These are phyloP conservation scores for Macrosteles quadrilineatus DNA, from an alignment of 1,140 invertebrate species.

Conservation along the genomic window DNA sequence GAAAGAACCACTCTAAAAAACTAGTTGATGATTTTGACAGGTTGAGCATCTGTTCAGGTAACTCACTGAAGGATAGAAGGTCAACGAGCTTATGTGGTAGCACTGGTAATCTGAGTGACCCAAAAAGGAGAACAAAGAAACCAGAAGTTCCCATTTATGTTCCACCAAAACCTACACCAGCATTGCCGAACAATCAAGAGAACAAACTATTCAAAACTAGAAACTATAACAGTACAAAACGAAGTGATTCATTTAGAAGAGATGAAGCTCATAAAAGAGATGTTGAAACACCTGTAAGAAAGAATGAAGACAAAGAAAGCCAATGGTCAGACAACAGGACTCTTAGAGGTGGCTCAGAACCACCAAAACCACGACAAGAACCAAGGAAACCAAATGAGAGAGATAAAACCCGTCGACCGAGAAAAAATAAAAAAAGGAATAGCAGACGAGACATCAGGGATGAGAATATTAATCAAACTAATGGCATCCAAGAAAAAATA, in stretches of 20 bases:
- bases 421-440: not conserved
- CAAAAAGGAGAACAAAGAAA: slow-evolving; percentile 53
- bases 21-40: slow-evolving; percentile 33
- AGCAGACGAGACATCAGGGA: not conserved
- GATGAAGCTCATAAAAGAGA: slow-evolving; percentile 27
- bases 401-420: not conserved
- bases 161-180: slow-evolving; percentile 56
- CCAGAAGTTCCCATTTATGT: slow-evolving; percentile 59
- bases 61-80: slow-evolving; percentile 43
- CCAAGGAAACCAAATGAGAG: not conserved
- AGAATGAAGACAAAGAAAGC: not conserved
- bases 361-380: not conserved
- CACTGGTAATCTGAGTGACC: not conserved
- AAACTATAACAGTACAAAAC: slow-evolving; percentile 15
- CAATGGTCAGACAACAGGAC: not conserved
- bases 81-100: slow-evolving; percentile 27
- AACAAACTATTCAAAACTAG: not conserved
- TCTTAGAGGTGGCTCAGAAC: not conserved
- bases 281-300: slow-evolving; percentile 40
- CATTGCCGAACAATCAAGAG: slow-evolving; percentile 42
- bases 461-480: slow-evolving; percentile 7
- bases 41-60: slow-evolving; percentile 41
- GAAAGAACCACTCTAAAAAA: slow-evolving; percentile 30
- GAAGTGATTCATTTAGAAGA: slow-evolving; percentile 20
- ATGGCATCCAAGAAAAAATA: slow-evolving; percentile 42